Percentiles rank a stretch among this genome's conserved stretches.
phyloP scores from a whole-genome alignment of 2,113 vertebrate genomes.

The Psittacara wagleri region DNA sequence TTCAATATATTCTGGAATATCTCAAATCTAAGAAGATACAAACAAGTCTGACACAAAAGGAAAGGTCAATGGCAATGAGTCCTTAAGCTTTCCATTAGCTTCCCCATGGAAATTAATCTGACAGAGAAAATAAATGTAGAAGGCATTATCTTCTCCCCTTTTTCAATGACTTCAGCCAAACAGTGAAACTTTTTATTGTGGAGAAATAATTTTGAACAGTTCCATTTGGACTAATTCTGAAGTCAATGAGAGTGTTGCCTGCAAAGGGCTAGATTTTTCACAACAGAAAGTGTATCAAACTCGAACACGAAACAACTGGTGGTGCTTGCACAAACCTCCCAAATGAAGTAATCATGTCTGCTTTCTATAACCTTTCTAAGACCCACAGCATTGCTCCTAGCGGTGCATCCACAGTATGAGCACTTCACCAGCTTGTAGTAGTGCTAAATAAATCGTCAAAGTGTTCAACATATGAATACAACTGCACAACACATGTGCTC shows the following conservation, averaged over 20 bases:
- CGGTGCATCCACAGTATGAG: not conserved
- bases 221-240: not conserved
- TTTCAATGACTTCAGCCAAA: not conserved
- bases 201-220: not conserved
- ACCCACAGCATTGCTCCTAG: not conserved
- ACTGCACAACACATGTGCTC: no score
- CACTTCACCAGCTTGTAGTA: not conserved
- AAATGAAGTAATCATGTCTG: not conserved
- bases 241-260: not conserved
- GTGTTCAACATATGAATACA: not conserved
- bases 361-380: not conserved
- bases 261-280: not conserved
- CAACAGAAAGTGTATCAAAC: not conserved
- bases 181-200: not conserved
- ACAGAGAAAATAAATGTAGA: not conserved
- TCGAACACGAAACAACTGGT: not conserved
- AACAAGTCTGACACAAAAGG: not conserved
- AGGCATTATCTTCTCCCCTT: not conserved
- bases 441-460: not conserved
- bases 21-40: slow-evolving; percentile 2
- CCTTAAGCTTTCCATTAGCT: not conserved
- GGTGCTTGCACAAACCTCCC: not conserved
- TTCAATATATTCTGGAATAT: not conserved
- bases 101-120: not conserved
- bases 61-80: not conserved